These are phyloP conservation scores for Schrankia costaestrigalis DNA, from an alignment of 2,888 invertebrate genomes.

Conservation along the genomic window DNA sequence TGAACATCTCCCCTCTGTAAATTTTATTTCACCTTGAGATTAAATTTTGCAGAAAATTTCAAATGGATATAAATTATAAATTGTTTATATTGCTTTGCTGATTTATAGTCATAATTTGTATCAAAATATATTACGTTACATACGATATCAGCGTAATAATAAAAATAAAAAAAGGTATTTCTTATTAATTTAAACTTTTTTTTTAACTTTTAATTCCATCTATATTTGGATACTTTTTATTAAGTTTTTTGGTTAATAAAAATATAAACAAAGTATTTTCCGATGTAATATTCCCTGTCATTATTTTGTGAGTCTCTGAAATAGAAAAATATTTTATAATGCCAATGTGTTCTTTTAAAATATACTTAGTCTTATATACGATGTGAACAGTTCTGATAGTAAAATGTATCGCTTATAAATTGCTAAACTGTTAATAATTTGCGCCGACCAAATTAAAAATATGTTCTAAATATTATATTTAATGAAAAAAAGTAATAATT, in stretches of 20 bases:
- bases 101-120: no score
- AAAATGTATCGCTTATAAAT: constrained; percentile 8
- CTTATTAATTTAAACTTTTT: no score
- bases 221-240: no score
- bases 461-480: constrained; percentile 33
- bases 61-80: no score
- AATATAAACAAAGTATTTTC: constrained; percentile 10
- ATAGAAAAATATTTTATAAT: constrained; percentile 10
- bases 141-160: no score
- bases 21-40: no score
- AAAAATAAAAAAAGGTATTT: no score
- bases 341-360: constrained; percentile 14
- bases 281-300: constrained; percentile 9
- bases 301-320: constrained; percentile 13
- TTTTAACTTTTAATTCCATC: no score
- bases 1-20: no score
- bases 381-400: constrained; percentile 7
- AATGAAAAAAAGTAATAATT: constrained; percentile 35
- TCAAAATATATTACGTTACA: no score
- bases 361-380: constrained; percentile 7
- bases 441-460: constrained; percentile 50
- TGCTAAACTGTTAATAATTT: constrained; percentile 40
- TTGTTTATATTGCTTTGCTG: no score
- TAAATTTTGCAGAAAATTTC: no score
- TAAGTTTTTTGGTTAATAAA: constrained; percentile 14